Conservation (phyloP, 2,797 vertebrate species). For the Adelosebastes latens region DNA sequence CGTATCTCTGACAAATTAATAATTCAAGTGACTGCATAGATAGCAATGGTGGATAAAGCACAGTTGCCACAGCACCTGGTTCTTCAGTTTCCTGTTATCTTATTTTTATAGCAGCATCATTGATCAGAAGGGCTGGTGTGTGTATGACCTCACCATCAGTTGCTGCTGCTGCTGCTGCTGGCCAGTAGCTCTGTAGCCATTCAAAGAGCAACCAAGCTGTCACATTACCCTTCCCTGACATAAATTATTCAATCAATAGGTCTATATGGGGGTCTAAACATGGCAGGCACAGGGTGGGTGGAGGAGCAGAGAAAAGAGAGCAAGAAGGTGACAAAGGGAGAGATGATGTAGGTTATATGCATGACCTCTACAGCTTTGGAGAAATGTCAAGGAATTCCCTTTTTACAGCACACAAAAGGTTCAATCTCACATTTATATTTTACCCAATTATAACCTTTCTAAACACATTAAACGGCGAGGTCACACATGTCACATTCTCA, state of each 20-base stretch:
- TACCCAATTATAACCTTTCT: background rate
- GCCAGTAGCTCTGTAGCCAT: background rate
- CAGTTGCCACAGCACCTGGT: background rate
- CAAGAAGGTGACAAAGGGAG: background rate
- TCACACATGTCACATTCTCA: background rate
- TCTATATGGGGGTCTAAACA: slow-evolving; percentile 59
- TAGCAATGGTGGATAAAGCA: background rate
- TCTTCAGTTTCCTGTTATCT: background rate
- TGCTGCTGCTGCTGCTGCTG: slow-evolving; percentile 25
- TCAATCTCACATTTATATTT: background rate
- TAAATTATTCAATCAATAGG: slow-evolving; percentile 78
- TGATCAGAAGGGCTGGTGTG: background rate
- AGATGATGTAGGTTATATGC: slow-evolving; percentile 23
- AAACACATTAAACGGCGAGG: background rate
- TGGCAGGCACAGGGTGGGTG: slow-evolving; percentile 16
- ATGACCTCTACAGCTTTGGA: slow-evolving; percentile 23
- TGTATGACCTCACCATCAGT: background rate
- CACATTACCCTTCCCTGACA: slow-evolving; percentile 58
- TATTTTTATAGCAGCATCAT: slow-evolving; percentile 12
- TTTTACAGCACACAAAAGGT: background rate
- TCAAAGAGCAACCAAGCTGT: slow-evolving; percentile 34
- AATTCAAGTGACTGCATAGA: background rate
- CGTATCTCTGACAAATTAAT: background rate
- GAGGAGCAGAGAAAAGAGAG: slow-evolving; percentile 30
- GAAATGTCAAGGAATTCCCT: background rate